phyloP scores from a whole-genome alignment of 2,888 invertebrate genomes.

The Erebia aethiops region DNA sequence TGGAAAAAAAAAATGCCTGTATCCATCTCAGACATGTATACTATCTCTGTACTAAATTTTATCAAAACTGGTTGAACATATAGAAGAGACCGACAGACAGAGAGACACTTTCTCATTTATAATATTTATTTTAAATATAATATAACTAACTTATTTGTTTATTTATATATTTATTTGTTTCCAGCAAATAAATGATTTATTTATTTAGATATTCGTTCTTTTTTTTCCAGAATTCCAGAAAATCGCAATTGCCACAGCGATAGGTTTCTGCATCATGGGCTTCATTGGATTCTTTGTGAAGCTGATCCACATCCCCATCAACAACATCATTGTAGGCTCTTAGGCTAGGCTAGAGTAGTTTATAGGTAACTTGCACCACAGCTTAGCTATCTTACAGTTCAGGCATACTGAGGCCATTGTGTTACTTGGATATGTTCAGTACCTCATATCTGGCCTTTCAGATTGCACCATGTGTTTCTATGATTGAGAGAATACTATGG shows the following conservation, averaged over 20 bases:
- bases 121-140: no score
- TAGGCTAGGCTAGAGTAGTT: conserved; percentile 55
- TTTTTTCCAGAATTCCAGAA: conserved; percentile 96
- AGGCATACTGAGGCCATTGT: neutral
- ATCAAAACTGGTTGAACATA: no score
- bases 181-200: neutral
- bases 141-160: no score
- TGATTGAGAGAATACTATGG: no score
- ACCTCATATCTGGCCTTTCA: no score
- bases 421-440: neutral
- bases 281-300: conserved; percentile 99
- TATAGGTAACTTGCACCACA: conserved; percentile 7
- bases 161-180: no score
- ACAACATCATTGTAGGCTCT: conserved; percentile 96
- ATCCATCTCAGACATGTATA: no score
- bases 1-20: no score
- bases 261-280: conserved; percentile 99
- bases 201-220: conserved; percentile 20
- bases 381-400: neutral
- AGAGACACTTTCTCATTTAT: no score
- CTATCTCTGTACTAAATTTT: no score
- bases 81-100: no score
- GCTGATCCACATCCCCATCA: conserved; percentile 99
- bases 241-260: conserved; percentile 99
- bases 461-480: no score